Evolutionary conservation across 2,797 vertebrate species (phyloP), one percentile per base, ranked within the genome.

Genomic region (Linurgus olivaceus): DNA sequence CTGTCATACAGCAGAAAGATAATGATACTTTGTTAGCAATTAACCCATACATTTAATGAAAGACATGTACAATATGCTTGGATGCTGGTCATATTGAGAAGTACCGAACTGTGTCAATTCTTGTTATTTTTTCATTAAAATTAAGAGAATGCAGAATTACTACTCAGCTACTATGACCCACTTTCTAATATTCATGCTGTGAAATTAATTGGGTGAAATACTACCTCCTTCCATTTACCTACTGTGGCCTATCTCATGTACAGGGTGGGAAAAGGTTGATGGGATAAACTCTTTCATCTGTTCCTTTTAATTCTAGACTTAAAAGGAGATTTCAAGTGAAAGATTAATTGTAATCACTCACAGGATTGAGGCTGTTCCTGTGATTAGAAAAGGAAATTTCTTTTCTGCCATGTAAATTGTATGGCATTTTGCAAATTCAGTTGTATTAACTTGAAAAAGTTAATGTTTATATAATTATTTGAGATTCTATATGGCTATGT

Each of bases 81-180:
- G 31, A 38, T 78, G 37, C 10, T 4, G 3, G 10, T 68, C 33
- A 48, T 54, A 66, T 45, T 78, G 26, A 75, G 33, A 81, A 78
- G 42, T 75, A 70, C 17, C 37, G 31, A 71, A 24, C 23, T 94
- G 26, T 76, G 37, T 71, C 42, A 63, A 9, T 72, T 42, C 8
- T 20, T 57, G 10, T 42, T 67, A 78, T 47, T 76, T 88, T 88
- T 94, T 77, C 72, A 94, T 95, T 83, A 88, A 84, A 94, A 88
- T 75, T 35, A 77, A 58, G 25, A 11, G 7, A 83, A 80, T 66
- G 17, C 8, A 72, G n/a, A 66, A 75, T 80, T 96, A 38, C 26
- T 65, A 25, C 24, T 94, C 17, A 17, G 44, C 31, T 76, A 57
- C 45, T 51, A 19, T 54, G 51, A 89, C 51, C 38, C 6, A 50